Conservation (phyloP, 2,888 invertebrate genomes). For the Nemoura dubitans region DNA sequence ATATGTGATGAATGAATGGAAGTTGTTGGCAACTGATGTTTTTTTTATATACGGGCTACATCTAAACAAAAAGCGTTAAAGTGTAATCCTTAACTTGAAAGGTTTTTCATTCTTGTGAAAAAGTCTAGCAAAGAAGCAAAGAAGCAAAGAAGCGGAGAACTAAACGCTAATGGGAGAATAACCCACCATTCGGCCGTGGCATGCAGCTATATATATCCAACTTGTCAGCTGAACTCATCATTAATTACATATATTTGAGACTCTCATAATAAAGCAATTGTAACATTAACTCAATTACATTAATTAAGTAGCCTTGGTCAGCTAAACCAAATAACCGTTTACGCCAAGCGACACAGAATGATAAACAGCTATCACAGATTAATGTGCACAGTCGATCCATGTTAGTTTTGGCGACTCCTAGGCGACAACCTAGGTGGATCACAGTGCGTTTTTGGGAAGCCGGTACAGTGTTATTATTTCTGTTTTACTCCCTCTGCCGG, state of each 20-base stretch:
- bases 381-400: no score
- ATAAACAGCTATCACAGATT: no score
- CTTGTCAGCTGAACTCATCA: not conserved
- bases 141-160: not conserved
- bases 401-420: no score
- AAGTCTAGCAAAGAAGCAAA: not conserved
- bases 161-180: not conserved
- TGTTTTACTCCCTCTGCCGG: no score
- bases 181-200: not conserved
- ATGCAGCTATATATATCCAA: not conserved
- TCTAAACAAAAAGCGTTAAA: conserved; percentile 13
- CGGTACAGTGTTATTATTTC: no score
- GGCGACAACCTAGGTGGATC: no score
- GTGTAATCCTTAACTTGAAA: conserved; percentile 7
- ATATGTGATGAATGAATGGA: conserved; percentile 23
- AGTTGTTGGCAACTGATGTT: conserved; percentile 16
- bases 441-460: no score
- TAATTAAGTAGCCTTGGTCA: no score
- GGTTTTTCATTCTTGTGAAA: not conserved
- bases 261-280: no score
- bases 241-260: not conserved
- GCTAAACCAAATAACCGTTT: no score
- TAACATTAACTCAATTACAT: no score
- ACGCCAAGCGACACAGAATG: no score
- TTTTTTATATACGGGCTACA: not conserved